Evolutionary conservation across 1,140 invertebrate genomes (phyloP), one percentile per base, ranked within the genome.

Genomic region (Wiebesia pumilae): DNA sequence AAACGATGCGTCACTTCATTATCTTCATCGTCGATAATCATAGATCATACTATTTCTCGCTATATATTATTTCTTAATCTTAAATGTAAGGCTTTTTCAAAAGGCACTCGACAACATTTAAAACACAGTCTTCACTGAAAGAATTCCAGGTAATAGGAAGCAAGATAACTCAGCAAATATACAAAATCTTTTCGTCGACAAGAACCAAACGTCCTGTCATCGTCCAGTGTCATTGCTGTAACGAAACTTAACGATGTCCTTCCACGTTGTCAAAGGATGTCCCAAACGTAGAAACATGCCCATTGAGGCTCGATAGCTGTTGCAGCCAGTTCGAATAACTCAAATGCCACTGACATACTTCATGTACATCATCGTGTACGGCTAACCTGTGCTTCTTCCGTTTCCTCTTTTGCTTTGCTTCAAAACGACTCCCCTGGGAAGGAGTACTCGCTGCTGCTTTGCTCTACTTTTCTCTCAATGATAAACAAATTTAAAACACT

Each of bases 201-300:
- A 86, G 19, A 77, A 86, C 3, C 30, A 54, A 10, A n/a, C 35
- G 14, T 58, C 33, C 58, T 40, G n/a, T 86, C 65, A 79, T 30
- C 33, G 71, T 86, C 47, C 43, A 83, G 12, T 82, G 43, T 83
- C 85, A 86, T 83, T 38, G 43, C 62, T 86, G 35, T 21, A 47
- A 35, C n/a, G 35, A 58, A 86, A 86, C 47, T 65, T 85, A 6
- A n/a, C 27, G 4, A 58, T 71, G 35, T 43, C 30, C 24, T 54
- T 54, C 62, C 62, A 80, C 21, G 47, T 67, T n/a, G 43, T 38
- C 67, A 73, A 43, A 40, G 27, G 24, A 7, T 85, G 33, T 14
- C 30, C 35, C 78, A 85, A 71, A 24, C 4, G 16, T 21, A 71
- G 43, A 80, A 79, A 65, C 67, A 73, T 62, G 33, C 14, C 24